Base-by-base conservation (phyloP, 1,140 invertebrate genomes). In the Pogonognathellus flavescens region DNA sequence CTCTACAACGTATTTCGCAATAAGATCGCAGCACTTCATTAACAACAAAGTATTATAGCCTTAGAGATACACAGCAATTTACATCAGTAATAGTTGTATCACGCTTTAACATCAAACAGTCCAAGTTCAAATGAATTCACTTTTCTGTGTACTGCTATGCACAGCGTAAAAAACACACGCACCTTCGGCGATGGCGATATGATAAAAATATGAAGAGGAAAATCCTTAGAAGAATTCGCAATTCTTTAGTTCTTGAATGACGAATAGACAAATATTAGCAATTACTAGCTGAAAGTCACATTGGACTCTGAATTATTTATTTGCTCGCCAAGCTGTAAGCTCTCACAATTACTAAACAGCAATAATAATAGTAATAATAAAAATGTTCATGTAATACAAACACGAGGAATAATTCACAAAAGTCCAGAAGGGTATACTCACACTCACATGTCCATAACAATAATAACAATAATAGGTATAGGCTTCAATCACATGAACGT, bases 241-340 rank as follows among this genome's bases (percentile, higher is more conserved):
- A 76, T 50, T n/a, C n/a, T n/a, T 41, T 41, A 76, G 70, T 76
- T 76, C 70, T 76, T 76, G 70, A 76, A 76, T 18, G 41, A 49
- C 41, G n/a, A 81, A 81, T 81, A 52, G 22, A n/a, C 31, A 81
- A 81, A 81, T 81, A 55, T 55, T 81, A 57, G 80, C 55, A 81
- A 81, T 55, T 55, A 16, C 80, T 18, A 49, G n/a, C 22, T 53
- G 50, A 81, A 81, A 81, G 50, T 81, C 80, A 81, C 80, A 81
- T 81, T 81, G 80, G 22, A 80, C 20, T 53, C n/a, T 50, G 18
- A 80, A 55, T 55, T 59, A 81, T 25, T 81, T 41, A 20, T 52
- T 20, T n/a, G n/a, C 53, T 14, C 11, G 53, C 53, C 11, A 57
- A 57, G 10, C 31, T 25, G 60, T 4, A 66, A 13, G 14, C 70